A percentile compares a stretch with the other conserved stretches of the same genome.
phyloP scores from a whole-genome alignment of 2,888 invertebrate species.

The Sceliomorpha sp. region DNA sequence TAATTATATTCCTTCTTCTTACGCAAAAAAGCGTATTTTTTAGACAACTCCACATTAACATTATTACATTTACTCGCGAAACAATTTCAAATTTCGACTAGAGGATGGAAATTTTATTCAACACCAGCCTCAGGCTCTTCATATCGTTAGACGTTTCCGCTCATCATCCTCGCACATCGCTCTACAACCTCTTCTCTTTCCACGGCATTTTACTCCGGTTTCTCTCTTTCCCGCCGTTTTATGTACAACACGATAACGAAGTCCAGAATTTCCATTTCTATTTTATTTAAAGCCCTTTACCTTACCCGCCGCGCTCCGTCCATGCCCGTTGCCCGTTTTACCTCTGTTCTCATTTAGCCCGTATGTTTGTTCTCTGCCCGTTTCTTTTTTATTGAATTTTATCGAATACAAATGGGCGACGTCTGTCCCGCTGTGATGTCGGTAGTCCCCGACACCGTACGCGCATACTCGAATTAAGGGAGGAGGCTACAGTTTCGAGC shows the following conservation, averaged over 20 bases:
- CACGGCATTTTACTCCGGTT: too few relatives aligned
- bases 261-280: conserved; percentile 3
- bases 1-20: too few relatives aligned
- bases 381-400: conserved; percentile 43
- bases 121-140: too few relatives aligned
- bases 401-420: conserved; percentile 45
- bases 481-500: background rate
- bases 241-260: conserved; percentile 14
- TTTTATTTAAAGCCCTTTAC: conserved; percentile 14
- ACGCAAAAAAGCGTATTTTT: too few relatives aligned
- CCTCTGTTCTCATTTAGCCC: conserved; percentile 10
- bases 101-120: too few relatives aligned
- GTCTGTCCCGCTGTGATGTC: conserved; percentile 43
- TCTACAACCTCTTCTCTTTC: conserved; percentile 2
- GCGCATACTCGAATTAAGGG: conserved; percentile 11
- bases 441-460: conserved; percentile 23
- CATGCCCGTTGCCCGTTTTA: background rate
- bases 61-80: too few relatives aligned
- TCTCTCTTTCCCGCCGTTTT: background rate
- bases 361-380: conserved; percentile 22
- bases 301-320: conserved; percentile 7
- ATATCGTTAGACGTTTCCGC: background rate
- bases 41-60: too few relatives aligned
- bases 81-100: too few relatives aligned
- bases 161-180: conserved; percentile 2